These are phyloP conservation scores for Hyperoplus immaculatus DNA, from an alignment of 2,797 vertebrate species.

Conservation along the genomic window DNA sequence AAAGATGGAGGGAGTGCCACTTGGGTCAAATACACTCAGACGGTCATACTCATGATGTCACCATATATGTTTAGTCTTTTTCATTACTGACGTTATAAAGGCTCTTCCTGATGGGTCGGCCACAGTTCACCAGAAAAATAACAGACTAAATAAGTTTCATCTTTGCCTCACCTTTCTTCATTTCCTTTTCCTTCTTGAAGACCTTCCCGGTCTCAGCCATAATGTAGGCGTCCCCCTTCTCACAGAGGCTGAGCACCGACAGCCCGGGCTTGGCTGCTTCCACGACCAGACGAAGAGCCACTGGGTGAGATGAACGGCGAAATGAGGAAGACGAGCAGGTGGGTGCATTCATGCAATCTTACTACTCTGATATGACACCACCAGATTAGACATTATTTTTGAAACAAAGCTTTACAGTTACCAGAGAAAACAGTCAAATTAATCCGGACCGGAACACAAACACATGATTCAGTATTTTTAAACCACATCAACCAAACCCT, in stretches of 20 bases:
- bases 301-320: slow-evolving; percentile 71
- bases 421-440: neutral
- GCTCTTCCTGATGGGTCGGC: neutral
- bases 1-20: slow-evolving; percentile 18
- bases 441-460: neutral
- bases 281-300: slow-evolving; percentile 89
- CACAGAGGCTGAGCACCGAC: slow-evolving; percentile 92
- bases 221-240: slow-evolving; percentile 93
- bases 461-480: neutral
- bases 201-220: slow-evolving; percentile 95
- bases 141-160: too few species aligned
- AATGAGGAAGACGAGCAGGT: neutral
- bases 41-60: slow-evolving; percentile 4
- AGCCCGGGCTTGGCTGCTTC: slow-evolving; percentile 88
- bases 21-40: neutral
- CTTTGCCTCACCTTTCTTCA: slow-evolving; percentile 92
- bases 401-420: neutral
- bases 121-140: neutral
- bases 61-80: neutral
- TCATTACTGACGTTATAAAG: neutral
- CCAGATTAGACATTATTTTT: neutral
- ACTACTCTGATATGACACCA: neutral
- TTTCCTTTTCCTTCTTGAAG: slow-evolving; percentile 98
- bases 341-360: neutral
- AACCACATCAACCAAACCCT: neutral